A percentile compares a stretch with the other conserved stretches of the same genome.
Conservation (phyloP, 2,888 invertebrate species). For the Heteromyza rotundicornis region DNA sequence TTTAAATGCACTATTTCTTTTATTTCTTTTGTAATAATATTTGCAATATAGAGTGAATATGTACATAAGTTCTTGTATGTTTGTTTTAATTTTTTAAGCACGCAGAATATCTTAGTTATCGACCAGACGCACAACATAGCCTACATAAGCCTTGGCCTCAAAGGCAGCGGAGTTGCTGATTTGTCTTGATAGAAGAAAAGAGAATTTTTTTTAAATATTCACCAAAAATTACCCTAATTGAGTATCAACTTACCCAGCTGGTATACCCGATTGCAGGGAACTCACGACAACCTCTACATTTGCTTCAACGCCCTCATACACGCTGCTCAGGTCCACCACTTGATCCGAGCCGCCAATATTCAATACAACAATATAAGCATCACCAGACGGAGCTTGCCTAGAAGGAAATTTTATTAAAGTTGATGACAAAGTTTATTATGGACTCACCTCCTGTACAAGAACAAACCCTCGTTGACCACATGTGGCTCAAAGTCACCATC, state of each 20-base stretch:
- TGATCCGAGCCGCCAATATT: conserved; percentile 64
- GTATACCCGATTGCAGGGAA: conserved; percentile 37
- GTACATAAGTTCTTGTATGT: no score
- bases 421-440: background rate
- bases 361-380: conserved; percentile 58
- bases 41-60: no score
- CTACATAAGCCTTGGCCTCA: conserved; percentile 33
- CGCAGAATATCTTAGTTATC: background rate
- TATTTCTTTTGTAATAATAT: no score
- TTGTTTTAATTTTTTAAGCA: background rate
- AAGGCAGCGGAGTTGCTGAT: conserved; percentile 25
- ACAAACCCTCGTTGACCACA: conserved; percentile 26
- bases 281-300: conserved; percentile 37
- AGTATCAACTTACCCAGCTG: conserved; percentile 33
- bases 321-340: conserved; percentile 57
- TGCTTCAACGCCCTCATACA: conserved; percentile 25
- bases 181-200: conserved; percentile 26
- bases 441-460: conserved; percentile 40
- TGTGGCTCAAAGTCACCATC: conserved; percentile 34
- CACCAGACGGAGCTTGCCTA: conserved; percentile 33
- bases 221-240: background rate
- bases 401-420: background rate
- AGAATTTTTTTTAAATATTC: background rate
- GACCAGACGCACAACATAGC: conserved; percentile 31
- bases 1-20: no score